These are phyloP conservation scores for Lepas anatifera DNA, from an alignment of 2,888 invertebrate species.

Conservation along the genomic window DNA sequence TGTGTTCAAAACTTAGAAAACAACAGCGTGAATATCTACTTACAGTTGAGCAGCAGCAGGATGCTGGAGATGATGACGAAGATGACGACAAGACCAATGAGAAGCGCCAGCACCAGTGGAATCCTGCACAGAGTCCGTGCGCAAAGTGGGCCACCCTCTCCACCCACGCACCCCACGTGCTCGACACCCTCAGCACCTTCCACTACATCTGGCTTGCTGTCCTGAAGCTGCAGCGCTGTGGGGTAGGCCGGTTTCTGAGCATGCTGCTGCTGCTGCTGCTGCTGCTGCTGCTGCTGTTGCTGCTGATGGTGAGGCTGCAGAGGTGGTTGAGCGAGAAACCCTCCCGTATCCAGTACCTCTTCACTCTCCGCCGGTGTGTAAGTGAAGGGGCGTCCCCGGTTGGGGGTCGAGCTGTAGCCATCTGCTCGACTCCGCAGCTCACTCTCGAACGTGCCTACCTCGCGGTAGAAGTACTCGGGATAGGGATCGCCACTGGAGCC, in stretches of 20 bases:
- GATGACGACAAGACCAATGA: conserved; percentile 18
- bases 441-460: conserved; percentile 3
- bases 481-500: neutral
- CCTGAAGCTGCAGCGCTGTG: neutral
- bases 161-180: too few species aligned
- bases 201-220: neutral
- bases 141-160: neutral
- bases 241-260: neutral
- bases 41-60: conserved; percentile 22
- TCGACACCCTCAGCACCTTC: neutral
- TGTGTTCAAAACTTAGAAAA: too few species aligned
- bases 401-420: neutral
- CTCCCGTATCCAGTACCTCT: neutral
- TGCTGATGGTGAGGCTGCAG: neutral
- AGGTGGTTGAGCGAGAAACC: neutral
- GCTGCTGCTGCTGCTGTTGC: neutral
- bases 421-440: neutral
- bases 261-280: neutral
- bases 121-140: neutral
- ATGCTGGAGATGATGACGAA: conserved; percentile 19
- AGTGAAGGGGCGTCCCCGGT: neutral
- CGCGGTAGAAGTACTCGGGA: conserved; percentile 5
- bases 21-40: too few species aligned
- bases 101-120: conserved; percentile 18
- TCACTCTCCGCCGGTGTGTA: neutral